These are phyloP conservation scores for Drosophila merina DNA, from an alignment of 2,888 invertebrate genomes.

Conservation along the genomic window DNA sequence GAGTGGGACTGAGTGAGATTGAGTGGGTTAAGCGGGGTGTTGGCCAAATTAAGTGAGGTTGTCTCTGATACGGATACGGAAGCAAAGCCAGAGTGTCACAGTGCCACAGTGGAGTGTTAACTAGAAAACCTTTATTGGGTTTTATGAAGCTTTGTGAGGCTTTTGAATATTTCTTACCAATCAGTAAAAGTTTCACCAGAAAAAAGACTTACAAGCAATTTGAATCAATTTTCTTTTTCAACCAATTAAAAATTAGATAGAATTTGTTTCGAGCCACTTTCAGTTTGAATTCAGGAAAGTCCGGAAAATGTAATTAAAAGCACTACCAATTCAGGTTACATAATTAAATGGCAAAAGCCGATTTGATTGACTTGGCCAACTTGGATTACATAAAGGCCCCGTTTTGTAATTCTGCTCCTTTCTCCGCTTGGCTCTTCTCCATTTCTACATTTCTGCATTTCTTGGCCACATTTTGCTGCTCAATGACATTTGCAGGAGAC, in stretches of 20 bases:
- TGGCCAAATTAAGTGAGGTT: neutral
- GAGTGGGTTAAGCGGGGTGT: constrained; percentile 3
- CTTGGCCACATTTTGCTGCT: constrained; percentile 7
- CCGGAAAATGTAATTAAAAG: too few relatives aligned
- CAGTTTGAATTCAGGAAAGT: too few relatives aligned
- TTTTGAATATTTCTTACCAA: neutral
- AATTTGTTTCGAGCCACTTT: too few relatives aligned
- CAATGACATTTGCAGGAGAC: constrained; percentile 37
- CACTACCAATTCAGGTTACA: neutral
- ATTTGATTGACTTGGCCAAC: neutral
- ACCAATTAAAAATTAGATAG: too few relatives aligned
- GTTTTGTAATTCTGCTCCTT: neutral
- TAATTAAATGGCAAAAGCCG: neutral
- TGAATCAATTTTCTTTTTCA: too few relatives aligned
- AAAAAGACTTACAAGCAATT: too few relatives aligned
- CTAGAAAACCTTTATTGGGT: neutral
- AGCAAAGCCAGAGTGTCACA: too few relatives aligned
- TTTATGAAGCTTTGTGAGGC: neutral
- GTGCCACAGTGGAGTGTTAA: neutral
- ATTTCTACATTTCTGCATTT: neutral
- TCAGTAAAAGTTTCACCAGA: too few relatives aligned
- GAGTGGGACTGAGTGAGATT: neutral
- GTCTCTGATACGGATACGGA: neutral
- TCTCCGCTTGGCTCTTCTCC: neutral
- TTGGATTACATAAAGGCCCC: neutral